phyloP scores from a whole-genome alignment of 2,113 vertebrate genomes.

The Pelmatolapia mariae region DNA sequence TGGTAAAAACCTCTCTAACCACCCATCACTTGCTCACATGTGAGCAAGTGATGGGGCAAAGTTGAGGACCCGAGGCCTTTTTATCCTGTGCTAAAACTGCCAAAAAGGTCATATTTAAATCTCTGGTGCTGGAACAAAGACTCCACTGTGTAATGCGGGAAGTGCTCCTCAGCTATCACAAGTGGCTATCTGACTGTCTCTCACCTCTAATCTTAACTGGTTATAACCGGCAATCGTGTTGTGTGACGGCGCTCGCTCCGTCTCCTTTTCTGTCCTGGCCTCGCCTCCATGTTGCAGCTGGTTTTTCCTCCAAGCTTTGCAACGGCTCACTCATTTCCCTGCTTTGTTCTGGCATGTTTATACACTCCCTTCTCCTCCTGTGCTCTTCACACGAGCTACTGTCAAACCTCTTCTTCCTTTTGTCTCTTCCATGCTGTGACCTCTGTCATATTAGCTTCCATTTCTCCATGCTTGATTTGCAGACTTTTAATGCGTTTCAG shows the following conservation, averaged over 20 bases:
- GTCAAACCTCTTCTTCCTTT: neutral
- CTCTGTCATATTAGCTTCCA: neutral
- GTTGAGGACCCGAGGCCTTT: neutral
- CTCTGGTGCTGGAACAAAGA: constrained; percentile 30
- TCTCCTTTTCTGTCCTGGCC: neutral
- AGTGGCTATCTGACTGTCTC: neutral
- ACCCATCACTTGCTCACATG: neutral
- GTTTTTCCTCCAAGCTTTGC: neutral
- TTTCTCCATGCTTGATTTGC: neutral
- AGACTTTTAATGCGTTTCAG: neutral
- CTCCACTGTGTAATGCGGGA: constrained; percentile 28
- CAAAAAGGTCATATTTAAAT: constrained; percentile 35
- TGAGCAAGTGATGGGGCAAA: neutral
- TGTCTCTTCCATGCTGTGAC: neutral
- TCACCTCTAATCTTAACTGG: neutral
- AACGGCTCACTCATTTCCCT: neutral
- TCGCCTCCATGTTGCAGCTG: neutral
- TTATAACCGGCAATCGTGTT: neutral
- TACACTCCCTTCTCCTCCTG: constrained; percentile 10
- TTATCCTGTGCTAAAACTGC: neutral
- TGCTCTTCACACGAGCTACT: neutral
- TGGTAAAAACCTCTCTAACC: neutral
- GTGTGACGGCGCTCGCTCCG: neutral
- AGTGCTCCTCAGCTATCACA: constrained; percentile 27
- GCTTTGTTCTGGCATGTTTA: constrained; percentile 59